A percentile compares a stretch with the other conserved stretches of the same genome.
These are phyloP conservation scores for Netelia fuscicornis DNA, from an alignment of 2,888 invertebrate genomes.

Conservation along the genomic window DNA sequence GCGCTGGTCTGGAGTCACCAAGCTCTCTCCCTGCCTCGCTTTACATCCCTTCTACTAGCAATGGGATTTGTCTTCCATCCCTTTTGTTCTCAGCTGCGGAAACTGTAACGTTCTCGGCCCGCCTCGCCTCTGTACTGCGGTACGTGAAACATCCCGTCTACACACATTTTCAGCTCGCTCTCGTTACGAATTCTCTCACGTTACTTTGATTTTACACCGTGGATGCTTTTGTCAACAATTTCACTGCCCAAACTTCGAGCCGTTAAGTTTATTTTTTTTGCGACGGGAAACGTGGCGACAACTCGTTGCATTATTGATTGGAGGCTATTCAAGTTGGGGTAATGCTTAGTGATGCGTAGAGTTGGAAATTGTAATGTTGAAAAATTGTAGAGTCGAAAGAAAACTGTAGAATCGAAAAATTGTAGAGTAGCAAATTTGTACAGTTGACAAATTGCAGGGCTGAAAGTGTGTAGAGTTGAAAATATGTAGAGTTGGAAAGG, in stretches of 20 bases:
- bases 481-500: too few species aligned
- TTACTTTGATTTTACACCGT: background rate
- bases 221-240: background rate
- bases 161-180: background rate
- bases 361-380: too few species aligned
- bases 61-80: slow-evolving; percentile 54
- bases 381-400: too few species aligned
- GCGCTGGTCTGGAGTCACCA: slow-evolving; percentile 19
- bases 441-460: too few species aligned
- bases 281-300: background rate
- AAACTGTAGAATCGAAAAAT: too few species aligned
- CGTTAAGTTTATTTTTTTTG: background rate
- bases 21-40: background rate
- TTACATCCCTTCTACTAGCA: background rate
- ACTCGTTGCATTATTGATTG: too few species aligned
- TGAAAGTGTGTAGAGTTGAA: too few species aligned
- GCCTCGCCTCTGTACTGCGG: background rate
- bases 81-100: background rate
- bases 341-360: too few species aligned
- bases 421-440: too few species aligned
- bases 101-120: background rate
- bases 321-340: too few species aligned
- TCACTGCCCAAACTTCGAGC: background rate
- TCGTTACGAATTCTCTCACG: background rate
- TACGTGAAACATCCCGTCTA: background rate